Evolutionary conservation across 2,888 invertebrate species (phyloP).

Genomic region (Harmothoe impar): DNA sequence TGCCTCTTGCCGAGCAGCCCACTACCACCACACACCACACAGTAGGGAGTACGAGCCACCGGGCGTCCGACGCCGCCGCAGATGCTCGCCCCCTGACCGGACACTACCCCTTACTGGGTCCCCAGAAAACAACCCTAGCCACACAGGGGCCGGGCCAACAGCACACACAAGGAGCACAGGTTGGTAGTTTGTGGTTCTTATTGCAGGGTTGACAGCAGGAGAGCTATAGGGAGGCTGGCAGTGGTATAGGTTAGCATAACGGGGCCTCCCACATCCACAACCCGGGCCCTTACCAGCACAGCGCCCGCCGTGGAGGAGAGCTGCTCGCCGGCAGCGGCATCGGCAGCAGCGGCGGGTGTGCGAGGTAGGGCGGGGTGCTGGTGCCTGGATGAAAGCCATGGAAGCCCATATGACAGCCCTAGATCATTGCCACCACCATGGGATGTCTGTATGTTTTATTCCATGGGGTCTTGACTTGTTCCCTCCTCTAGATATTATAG

Average conservation of each 20-base stretch:
- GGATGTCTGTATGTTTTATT: no score
- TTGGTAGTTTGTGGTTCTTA: not conserved
- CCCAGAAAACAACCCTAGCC: not conserved
- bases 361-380: no score
- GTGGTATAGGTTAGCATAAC: no score
- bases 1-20: not conserved
- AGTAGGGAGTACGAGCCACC: not conserved
- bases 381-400: no score
- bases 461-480: no score
- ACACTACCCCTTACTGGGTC: not conserved
- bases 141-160: not conserved
- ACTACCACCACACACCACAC: not conserved
- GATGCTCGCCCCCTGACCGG: not conserved
- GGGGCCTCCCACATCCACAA: not conserved
- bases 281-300: not conserved
- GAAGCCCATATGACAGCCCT: no score
- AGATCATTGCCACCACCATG: no score
- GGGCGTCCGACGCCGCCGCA: not conserved
- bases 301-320: not conserved
- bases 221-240: no score
- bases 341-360: not conserved
- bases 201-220: not conserved
- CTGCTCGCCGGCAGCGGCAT: not conserved
- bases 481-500: no score
- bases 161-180: not conserved